Conservation (phyloP, 2,888 invertebrate genomes). For the Stegana nigrithorax region DNA sequence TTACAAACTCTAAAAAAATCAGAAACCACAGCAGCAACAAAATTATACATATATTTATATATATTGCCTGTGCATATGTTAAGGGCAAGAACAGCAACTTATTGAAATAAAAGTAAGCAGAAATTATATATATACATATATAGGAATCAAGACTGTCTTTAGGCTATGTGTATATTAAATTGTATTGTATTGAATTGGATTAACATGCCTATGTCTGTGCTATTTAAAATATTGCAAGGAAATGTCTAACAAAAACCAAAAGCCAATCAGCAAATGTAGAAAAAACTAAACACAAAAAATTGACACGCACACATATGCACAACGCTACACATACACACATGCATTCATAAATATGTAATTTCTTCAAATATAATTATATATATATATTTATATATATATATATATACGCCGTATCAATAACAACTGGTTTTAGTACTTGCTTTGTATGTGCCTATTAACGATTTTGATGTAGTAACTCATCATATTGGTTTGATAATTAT, state of each 20-base stretch:
- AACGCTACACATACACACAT: conserved; percentile 39
- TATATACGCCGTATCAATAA: neutral
- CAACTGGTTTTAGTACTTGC: conserved; percentile 51
- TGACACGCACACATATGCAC: conserved; percentile 8
- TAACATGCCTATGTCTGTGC: no score
- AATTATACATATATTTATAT: no score
- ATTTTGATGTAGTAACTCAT: conserved; percentile 50
- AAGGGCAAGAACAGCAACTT: no score
- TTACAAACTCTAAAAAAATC: no score
- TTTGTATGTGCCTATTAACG: conserved; percentile 57
- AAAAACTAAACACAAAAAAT: neutral
- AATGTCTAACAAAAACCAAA: no score
- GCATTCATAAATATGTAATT: neutral
- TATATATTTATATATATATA: conserved; percentile 10
- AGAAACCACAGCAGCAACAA: no score
- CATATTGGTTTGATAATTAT: conserved; percentile 37
- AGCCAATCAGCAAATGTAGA: no score
- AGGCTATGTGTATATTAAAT: neutral
- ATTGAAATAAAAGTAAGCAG: neutral
- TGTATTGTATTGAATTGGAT: no score
- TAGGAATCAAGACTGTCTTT: neutral
- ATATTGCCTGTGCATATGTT: no score
- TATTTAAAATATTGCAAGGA: no score
- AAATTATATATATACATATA: neutral
- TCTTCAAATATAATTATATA: conserved; percentile 4